Evolutionary conservation across 1,140 invertebrate genomes (phyloP), one percentile per base, ranked within the genome.

Genomic region (Drosophila bifasciata): DNA sequence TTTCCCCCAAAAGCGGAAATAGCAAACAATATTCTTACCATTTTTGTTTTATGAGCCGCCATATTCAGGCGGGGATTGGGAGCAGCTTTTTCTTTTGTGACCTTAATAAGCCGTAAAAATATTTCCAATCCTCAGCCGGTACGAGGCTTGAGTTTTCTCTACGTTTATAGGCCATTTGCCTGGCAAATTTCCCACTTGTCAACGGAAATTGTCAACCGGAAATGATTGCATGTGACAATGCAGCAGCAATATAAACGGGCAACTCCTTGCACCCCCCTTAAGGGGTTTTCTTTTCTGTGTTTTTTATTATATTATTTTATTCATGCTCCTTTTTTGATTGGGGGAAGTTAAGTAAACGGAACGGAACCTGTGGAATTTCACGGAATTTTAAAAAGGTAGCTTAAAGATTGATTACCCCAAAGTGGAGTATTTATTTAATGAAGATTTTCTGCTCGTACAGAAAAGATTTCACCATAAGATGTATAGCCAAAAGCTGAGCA

Each of bases 201-300:
- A 76, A 25, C 55, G 61, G 46, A 80, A 76, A 76, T 63, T 80
- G 76, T 46, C 44, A 48, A 16, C 56, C 63, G 76, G 63, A 79
- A 79, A 70, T 74, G 70, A 74, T 74, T 79, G 70, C 56, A 59
- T 75, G 70, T 59, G 64, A 75, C 64, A 70, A 71, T 60, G 55
- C 40, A 6, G 9, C 48, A 59, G 16, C 9, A 46, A 45, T 70
- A 74, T 63, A 36, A 43, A 52, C n/a, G n/a, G 44, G 36, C 49
- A 28, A 48, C 16, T 41, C 23, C 5, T 21, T 9, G 23, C n/a
- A 15, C 1, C 19, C 8, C 48, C 44, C 57, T 51, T 11, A 5
- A 23, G 32, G 23, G 7, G 2, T 60, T 53, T 19, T 25, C 4
- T 8, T 36, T n/a, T n/a, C n/a, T n/a, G n/a, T n/a, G n/a, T n/a